Evolutionary conservation across 2,888 invertebrate species (phyloP), one percentile per base, ranked within the genome.

Genomic region (Phrixothrix hirtus): DNA sequence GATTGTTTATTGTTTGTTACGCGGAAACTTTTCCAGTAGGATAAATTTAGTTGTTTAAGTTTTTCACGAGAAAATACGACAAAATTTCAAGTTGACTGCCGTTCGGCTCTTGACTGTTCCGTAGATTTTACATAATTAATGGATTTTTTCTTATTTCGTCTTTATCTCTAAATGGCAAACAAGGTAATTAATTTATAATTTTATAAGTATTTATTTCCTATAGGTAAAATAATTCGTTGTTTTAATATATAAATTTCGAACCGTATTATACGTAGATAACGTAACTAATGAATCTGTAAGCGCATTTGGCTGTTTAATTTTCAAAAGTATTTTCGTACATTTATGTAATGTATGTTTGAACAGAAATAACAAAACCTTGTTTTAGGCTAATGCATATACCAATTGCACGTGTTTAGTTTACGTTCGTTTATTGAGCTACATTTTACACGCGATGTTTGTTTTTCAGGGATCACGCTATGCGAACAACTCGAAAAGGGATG

Each of bases 371-470:
- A 52, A 39, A 52, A 45, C 35, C 41, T 31, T 26, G 55, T 52
- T 55, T 58, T 55, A 59, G 62, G 50, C 56, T 58, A 59, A 61
- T 60, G 62, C 60, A 61, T 57, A 59, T 63, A 67, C 65, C 64
- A 68, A 69, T 67, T 63, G 64, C 61, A 60, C 57, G 65, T 64
- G 60, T 67, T 65, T 64, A 63, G 58, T 62, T 63, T 61, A 62
- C 60, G 55, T 60, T 59, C 60, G 61, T 69, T 69, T 70, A 68
- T 68, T 66, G 66, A 65, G 65, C 66, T 63, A 65, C 45, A 45
- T 70, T 70, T 67, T 64, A 67, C 67, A 69, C 63, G 67, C 60
- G 63, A 68, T 69, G 67, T 69, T 70, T 63, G 66, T 63, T 70
- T 69, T 70, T 68, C 67, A 66, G 57, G 66, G 65, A 60, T 62